These are phyloP conservation scores for Polypedilum pembai DNA, from an alignment of 1,140 invertebrate species.

Conservation along the genomic window DNA sequence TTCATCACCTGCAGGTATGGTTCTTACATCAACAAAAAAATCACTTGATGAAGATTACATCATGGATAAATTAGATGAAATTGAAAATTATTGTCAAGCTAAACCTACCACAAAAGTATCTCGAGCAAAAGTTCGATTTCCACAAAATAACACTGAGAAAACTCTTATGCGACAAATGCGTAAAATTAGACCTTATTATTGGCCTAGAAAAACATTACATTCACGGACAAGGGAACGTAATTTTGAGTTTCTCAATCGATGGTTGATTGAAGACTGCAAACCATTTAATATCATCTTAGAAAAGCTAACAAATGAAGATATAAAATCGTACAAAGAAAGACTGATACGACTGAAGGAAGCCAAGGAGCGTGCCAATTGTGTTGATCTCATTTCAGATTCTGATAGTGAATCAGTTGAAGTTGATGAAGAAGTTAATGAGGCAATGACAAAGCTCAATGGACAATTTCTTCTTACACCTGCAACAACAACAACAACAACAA, in stretches of 20 bases:
- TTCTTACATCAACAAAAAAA: slow-evolving; percentile 44
- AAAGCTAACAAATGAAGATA: not conserved
- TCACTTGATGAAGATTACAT: slow-evolving; percentile 46
- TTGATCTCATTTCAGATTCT: not conserved
- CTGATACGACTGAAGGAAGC: not conserved
- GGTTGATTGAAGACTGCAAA: not conserved
- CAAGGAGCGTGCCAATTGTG: not conserved
- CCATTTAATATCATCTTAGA: not conserved
- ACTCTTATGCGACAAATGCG: not conserved
- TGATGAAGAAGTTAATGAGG: not conserved
- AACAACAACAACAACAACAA: not conserved
- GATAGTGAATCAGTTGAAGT: not conserved
- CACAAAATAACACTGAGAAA: not conserved
- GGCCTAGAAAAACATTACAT: not conserved
- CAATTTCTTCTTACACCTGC: not conserved
- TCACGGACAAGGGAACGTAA: not conserved
- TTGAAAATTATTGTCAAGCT: slow-evolving; percentile 48
- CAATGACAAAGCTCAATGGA: not conserved
- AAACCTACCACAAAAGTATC: not conserved
- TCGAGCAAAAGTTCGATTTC: slow-evolving; percentile 1
- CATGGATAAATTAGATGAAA: slow-evolving; percentile 47
- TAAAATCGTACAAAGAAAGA: not conserved
- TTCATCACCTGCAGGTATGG: slow-evolving; percentile 50
- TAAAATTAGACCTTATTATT: slow-evolving; percentile 17
- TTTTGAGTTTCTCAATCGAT: slow-evolving; percentile 13